These are phyloP conservation scores for Vidua chalybeata DNA, from an alignment of 2,113 vertebrate species.

Conservation along the genomic window DNA sequence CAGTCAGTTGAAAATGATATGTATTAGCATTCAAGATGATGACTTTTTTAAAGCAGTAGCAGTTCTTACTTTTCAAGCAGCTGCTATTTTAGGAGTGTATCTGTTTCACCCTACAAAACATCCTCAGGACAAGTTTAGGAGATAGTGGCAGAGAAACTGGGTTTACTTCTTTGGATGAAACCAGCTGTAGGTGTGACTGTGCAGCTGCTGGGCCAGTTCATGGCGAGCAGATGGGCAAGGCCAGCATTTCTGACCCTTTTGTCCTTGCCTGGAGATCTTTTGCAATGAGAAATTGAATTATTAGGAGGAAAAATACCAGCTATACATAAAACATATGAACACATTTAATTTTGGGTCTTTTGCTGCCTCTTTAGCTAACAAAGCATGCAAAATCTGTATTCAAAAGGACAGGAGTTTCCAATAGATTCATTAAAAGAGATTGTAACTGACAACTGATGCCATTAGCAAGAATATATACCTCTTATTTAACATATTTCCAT, in stretches of 20 bases:
- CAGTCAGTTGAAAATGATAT: constrained; percentile 7
- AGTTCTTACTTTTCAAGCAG: background rate
- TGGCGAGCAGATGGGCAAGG: background rate
- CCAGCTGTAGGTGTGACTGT: accelerated
- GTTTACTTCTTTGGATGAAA: background rate
- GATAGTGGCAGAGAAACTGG: background rate
- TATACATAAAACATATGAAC: background rate
- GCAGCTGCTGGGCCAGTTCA: background rate
- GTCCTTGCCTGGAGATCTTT: background rate
- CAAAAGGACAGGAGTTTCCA: background rate
- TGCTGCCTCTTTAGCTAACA: background rate
- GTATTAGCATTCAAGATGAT: background rate
- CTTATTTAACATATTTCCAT: background rate
- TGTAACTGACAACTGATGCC: background rate
- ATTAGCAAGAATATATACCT: background rate
- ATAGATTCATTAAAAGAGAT: background rate
- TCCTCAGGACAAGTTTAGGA: background rate
- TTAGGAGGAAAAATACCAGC: background rate
- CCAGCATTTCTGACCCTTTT: accelerated
- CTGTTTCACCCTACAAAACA: background rate
- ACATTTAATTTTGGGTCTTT: background rate
- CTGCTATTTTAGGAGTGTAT: background rate
- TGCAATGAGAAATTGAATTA: background rate
- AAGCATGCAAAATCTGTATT: background rate
- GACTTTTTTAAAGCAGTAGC: background rate